Base-by-base conservation (phyloP, 2,888 invertebrate genomes). In the Dysmachus trigonus region DNA sequence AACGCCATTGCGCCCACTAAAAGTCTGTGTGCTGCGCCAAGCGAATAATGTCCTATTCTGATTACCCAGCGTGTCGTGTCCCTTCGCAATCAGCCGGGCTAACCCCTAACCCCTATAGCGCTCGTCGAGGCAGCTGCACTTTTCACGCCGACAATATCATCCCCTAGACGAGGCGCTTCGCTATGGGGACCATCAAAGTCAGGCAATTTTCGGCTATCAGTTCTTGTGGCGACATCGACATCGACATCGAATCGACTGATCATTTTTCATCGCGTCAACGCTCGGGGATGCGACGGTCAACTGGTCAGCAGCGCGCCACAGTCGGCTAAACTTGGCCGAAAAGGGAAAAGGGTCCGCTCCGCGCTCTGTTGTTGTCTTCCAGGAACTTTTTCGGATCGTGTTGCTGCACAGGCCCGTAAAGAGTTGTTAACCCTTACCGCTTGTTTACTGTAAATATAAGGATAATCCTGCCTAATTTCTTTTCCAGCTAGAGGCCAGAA, bases 391-490 rank as follows among this genome's bases (percentile, higher is more conserved):
- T n/a, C 72, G 72, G 73, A 31, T 73, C n/a, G 33, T n/a, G 71
- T 3, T 22, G 7, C 15, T 30, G 31, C 31, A 33, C n/a, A 33
- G 31, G 15, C 2, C 5, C 33, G 31, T 73, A 31, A 73, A 31
- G 18, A 73, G 31, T 38, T 86, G 72, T 73, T 83, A 84, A 86
- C 82, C 86, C 87, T 81, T 81, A 38, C 83, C 81, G 86, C 88
- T 88, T 91, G 90, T 91, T 91, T 91, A 91, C 90, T 89, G 89
- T 90, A 89, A 88, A 90, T 90, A 91, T 91, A 89, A 91, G 89
- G 90, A 90, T 91, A 90, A 91, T 90, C 89, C 88, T 88, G 88
- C 89, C 88, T 89, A 91, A 91, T 91, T 41, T 41, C 27, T 27
- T 77, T 77, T 77, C 47, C 38, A 31, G 31, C 73, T 73, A 73